A percentile compares a stretch with the other conserved stretches of the same genome.
These are phyloP conservation scores for Sarcophaga subvicina DNA, from an alignment of 2,888 invertebrate genomes.

Conservation along the genomic window DNA sequence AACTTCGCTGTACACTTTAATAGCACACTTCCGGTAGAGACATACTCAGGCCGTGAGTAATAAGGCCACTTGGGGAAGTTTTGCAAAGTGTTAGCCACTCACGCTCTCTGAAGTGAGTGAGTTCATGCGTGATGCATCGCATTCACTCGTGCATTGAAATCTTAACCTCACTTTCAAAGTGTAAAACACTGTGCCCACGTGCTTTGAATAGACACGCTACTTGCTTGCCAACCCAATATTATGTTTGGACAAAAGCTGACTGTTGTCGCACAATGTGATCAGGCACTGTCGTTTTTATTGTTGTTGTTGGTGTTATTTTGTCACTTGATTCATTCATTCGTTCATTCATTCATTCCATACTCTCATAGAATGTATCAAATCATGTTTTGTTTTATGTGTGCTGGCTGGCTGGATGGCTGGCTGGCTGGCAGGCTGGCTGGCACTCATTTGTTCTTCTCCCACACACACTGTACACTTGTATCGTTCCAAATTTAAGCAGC, in stretches of 20 bases:
- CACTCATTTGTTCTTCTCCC: neutral
- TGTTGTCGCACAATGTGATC: neutral
- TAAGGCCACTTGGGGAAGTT: no score
- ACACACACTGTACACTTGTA: neutral
- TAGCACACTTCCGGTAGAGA: no score
- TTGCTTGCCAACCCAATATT: constrained; percentile 21
- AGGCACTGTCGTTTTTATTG: neutral
- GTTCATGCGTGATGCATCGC: no score
- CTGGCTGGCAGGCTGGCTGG: no score
- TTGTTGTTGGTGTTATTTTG: constrained; percentile 27
- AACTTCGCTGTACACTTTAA: no score
- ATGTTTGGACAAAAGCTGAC: neutral
- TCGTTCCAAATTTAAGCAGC: no score
- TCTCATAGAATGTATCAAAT: constrained; percentile 53
- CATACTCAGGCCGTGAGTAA: no score
- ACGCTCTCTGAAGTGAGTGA: no score
- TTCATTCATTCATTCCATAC: neutral
- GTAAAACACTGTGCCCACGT: neutral
- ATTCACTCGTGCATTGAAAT: no score
- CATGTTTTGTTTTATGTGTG: constrained; percentile 35
- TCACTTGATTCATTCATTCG: constrained; percentile 54
- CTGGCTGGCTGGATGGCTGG: no score
- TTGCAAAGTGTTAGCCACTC: no score
- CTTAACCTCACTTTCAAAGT: neutral
- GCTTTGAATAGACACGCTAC: neutral